Evolutionary conservation across 2,888 invertebrate species (phyloP).

Genomic region (Bhutanitis thaidina): DNA sequence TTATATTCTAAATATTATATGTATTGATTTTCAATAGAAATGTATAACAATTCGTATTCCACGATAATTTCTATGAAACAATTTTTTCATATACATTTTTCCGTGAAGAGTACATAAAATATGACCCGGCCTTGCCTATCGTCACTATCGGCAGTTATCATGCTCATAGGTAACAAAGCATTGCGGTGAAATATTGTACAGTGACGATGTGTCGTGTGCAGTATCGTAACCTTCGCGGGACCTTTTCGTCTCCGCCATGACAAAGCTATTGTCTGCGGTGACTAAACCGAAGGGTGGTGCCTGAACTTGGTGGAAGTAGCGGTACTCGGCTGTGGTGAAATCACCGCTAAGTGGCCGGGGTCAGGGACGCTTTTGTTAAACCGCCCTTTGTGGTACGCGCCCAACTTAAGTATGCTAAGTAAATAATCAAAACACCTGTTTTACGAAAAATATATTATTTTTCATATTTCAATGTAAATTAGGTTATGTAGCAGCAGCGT

Average conservation of each 20-base stretch:
- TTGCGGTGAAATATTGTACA: slow-evolving; percentile 6
- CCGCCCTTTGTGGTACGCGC: slow-evolving; percentile 8
- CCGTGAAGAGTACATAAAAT: slow-evolving; percentile 4
- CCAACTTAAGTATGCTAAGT: not conserved
- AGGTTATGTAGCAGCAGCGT: too few relatives aligned
- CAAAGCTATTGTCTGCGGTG: slow-evolving; percentile 70
- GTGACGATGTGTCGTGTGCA: slow-evolving; percentile 21
- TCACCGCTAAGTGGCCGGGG: slow-evolving; percentile 38
- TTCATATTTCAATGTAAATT: too few relatives aligned
- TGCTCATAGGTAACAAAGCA: slow-evolving; percentile 16
- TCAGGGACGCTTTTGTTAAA: slow-evolving; percentile 44
- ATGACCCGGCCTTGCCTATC: slow-evolving; percentile 6
- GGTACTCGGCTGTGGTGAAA: slow-evolving; percentile 35
- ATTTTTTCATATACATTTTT: not conserved
- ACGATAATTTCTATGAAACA: not conserved
- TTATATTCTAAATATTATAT: too few relatives aligned
- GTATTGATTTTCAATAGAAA: slow-evolving; percentile 3
- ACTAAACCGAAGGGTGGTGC: slow-evolving; percentile 58
- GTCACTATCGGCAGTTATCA: slow-evolving; percentile 12
- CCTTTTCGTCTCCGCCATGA: slow-evolving; percentile 46
- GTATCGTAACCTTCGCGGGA: slow-evolving; percentile 45
- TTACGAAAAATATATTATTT: too few relatives aligned
- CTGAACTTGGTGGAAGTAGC: slow-evolving; percentile 27
- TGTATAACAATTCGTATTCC: not conserved
- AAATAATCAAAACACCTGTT: too few relatives aligned